Base-by-base conservation (phyloP, 2,888 invertebrate genomes). In the Cantharis lateralis region DNA sequence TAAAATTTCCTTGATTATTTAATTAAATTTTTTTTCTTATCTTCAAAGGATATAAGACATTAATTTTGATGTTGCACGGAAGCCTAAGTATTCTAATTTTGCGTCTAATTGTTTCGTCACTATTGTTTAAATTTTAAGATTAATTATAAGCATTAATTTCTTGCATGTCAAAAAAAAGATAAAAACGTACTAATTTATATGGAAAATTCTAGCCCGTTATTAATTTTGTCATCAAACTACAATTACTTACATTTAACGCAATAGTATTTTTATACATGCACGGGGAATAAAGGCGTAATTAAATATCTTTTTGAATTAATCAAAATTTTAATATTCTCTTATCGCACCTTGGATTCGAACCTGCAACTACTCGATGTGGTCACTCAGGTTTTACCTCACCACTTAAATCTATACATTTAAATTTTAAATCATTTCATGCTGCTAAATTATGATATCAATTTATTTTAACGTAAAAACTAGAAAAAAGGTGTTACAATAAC, bases 81-180 rank as follows among this genome's bases (percentile, higher is more conserved):
- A 76, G 73, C 72, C 73, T 73, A 62, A 64, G 16, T 68, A 76
- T 76, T 76, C 72, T 78, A 70, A 77, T 72, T 77, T 71, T 74
- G 20, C 61, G 61, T 70, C 70, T 77, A 78, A 78, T 75, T 77
- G 73, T 77, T 77, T 74, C 77, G 62, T 72, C 77, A 71, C 77
- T 72, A 78, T 78, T 78, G 77, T 78, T 71, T 69, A 75, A 74
- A 72, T 69, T 15, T 71, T 48, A 32, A 68, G 71, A 78, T 78
- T 72, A 75, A 78, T 77, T 70, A 62, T 18, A 13, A 28, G 18
- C 74, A 63, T 74, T 72, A 74, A 62, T 74, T 75, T 75, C 69
- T 70, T 70, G 73, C 76, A 76, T 70, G 72, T 72, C 68, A 76
- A 48, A 72, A 15, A 70, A 73, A 68, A 76, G 73, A 76, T 73